phyloP scores from a whole-genome alignment of 2,113 vertebrate species.

The Chunga burmeisteri region DNA sequence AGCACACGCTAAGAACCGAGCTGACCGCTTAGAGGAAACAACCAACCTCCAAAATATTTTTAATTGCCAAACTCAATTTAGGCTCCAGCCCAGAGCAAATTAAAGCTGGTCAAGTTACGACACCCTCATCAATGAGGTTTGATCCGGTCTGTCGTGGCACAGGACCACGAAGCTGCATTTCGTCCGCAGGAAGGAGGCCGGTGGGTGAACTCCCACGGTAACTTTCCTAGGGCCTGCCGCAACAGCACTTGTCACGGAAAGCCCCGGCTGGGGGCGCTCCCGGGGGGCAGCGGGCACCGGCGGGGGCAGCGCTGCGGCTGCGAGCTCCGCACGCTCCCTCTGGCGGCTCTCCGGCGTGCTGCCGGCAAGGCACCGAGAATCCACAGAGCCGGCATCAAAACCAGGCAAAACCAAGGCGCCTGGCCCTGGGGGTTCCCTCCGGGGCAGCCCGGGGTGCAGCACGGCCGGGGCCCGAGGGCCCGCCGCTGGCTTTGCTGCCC shows the following conservation, averaged over 20 bases:
- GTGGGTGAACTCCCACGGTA: fast-evolving
- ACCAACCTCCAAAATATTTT: neutral
- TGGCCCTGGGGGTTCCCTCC: neutral
- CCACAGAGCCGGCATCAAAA: fast-evolving
- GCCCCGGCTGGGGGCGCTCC: too few relatives aligned
- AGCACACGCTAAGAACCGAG: neutral
- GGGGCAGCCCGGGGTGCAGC: neutral
- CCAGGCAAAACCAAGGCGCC: fast-evolving
- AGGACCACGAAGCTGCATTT: fast-evolving
- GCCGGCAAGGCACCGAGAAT: fast-evolving
- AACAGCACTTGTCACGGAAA: too few relatives aligned
- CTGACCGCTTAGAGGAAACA: neutral
- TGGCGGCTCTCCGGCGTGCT: fast-evolving
- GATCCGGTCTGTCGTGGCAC: fast-evolving
- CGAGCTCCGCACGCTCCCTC: neutral
- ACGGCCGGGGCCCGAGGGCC: neutral
- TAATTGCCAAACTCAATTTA: neutral
- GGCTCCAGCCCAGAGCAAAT: neutral
- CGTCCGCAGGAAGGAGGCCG: fast-evolving
- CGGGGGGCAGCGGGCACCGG: neutral
- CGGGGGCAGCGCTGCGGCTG: fast-evolving
- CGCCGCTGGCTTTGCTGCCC: neutral
- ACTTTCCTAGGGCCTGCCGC: neutral
- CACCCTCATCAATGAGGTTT: neutral
- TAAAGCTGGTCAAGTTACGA: fast-evolving